A percentile compares a stretch with the other conserved stretches of the same genome.
Conservation (phyloP, 2,113 vertebrate genomes). For the Archocentrus centrarchus region DNA sequence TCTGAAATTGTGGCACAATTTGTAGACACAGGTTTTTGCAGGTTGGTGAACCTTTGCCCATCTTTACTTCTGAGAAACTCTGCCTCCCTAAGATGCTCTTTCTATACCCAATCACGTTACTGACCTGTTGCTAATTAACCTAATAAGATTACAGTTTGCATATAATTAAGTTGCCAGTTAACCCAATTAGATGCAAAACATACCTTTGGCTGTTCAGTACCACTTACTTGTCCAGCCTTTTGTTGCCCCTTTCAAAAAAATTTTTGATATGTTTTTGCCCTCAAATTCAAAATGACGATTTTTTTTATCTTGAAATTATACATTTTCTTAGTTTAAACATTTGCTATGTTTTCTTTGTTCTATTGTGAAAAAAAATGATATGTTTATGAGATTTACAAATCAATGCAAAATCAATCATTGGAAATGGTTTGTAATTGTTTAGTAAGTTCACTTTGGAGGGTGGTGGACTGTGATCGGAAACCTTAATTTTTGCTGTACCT, state of each 20-base stretch:
- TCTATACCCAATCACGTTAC: neutral
- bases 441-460: neutral
- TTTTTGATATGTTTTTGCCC: fast-evolving
- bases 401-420: too few relatives aligned
- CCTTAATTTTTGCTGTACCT: neutral
- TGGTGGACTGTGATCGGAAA: neutral
- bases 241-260: neutral
- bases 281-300: neutral
- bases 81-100: fast-evolving
- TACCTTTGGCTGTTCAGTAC: neutral
- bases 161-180: neutral
- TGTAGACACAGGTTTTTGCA: neutral
- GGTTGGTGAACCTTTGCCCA: too few relatives aligned
- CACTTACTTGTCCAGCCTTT: neutral
- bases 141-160: neutral
- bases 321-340: too few relatives aligned
- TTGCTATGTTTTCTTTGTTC: too few relatives aligned
- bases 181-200: neutral
- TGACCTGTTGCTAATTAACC: neutral
- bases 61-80: neutral
- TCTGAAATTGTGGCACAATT: fast-evolving
- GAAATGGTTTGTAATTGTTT: neutral
- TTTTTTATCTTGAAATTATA: too few relatives aligned
- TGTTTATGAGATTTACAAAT: too few relatives aligned
- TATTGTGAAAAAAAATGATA: too few relatives aligned